Evolutionary conservation across 2,888 invertebrate species (phyloP).

Genomic region (Andricus quercusramuli): DNA sequence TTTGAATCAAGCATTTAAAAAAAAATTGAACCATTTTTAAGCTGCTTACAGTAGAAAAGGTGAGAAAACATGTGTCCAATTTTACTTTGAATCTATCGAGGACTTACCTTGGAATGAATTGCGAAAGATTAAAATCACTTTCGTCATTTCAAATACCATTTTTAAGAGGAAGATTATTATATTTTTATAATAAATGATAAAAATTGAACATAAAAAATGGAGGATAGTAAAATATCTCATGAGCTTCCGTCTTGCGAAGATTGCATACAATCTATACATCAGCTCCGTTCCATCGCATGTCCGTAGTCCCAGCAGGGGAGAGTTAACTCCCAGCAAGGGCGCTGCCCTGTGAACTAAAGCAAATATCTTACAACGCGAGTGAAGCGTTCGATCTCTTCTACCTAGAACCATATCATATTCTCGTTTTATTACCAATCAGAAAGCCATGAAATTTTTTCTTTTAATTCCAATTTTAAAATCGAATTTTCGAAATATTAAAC

Average conservation of each 20-base stretch:
- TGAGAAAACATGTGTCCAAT: too few relatives aligned
- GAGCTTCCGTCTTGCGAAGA: conserved; percentile 57
- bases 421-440: background rate
- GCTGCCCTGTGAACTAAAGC: conserved; percentile 67
- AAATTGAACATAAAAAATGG: background rate
- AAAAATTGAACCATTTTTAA: too few relatives aligned
- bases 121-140: too few relatives aligned
- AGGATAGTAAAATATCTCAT: background rate
- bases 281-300: conserved; percentile 66
- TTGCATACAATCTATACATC: conserved; percentile 67
- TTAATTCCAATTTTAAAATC: background rate
- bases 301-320: conserved; percentile 71
- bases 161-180: background rate
- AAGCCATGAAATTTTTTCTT: background rate
- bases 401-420: conserved; percentile 9
- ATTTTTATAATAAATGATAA: background rate
- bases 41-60: too few relatives aligned
- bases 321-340: conserved; percentile 74
- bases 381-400: conserved; percentile 61
- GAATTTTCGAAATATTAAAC: background rate
- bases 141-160: too few relatives aligned
- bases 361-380: conserved; percentile 66
- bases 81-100: too few relatives aligned
- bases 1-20: too few relatives aligned
- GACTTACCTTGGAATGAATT: too few relatives aligned